Percentiles rank a stretch among this genome's conserved stretches.
Conservation (phyloP, 1,140 invertebrate species). For the Anastrepha obliqua region DNA sequence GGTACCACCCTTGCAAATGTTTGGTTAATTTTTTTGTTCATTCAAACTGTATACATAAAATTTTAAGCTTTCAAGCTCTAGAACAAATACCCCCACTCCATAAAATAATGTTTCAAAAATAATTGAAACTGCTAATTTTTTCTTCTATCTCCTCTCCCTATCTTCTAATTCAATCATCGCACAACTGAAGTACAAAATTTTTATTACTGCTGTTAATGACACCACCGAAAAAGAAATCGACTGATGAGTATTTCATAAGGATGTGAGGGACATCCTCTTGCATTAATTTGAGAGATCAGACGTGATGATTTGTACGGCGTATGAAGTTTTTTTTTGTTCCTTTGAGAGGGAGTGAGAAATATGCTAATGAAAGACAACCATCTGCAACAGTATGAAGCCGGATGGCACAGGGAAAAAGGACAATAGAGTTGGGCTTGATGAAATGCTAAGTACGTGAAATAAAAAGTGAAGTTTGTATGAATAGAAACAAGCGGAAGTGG, state of each 20-base stretch:
- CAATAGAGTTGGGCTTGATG: constrained; percentile 4
- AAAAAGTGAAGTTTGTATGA: constrained; percentile 7
- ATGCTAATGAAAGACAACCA: constrained; percentile 37
- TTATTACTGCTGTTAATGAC: constrained; percentile 39
- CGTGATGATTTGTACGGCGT: constrained; percentile 48
- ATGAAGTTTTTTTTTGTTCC: neutral
- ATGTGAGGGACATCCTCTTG: constrained; percentile 18
- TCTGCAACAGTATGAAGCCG: neutral
- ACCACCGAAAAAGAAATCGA: neutral
- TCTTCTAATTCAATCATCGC: neutral
- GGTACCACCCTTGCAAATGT: no score
- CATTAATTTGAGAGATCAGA: constrained; percentile 56
- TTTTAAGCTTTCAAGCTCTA: no score
- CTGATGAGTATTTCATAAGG: neutral
- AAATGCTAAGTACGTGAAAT: neutral
- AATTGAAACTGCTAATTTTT: constrained; percentile 41
- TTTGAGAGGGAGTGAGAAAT: neutral
- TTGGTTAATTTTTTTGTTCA: no score
- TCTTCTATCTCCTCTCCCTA: neutral
- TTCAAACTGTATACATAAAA: no score
- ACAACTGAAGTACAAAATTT: constrained; percentile 25
- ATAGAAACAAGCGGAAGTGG: neutral
- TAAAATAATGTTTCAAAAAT: neutral
- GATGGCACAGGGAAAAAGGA: neutral
- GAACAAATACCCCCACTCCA: no score